Evolutionary conservation across 2,797 vertebrate genomes (phyloP), one percentile per base, ranked within the genome.

Genomic region (Poecile montanus): DNA sequence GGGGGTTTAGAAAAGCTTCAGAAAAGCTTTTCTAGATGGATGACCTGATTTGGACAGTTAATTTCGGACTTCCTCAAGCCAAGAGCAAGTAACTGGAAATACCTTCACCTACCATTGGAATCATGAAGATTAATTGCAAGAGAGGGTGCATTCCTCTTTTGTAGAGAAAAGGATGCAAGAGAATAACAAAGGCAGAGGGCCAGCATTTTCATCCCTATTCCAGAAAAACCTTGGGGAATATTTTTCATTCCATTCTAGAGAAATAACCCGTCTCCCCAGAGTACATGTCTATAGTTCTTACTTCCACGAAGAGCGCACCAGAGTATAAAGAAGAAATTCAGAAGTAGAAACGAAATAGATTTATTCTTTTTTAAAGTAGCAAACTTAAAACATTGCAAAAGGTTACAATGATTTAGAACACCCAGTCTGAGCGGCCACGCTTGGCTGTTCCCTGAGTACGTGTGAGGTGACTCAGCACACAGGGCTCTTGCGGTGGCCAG

Each of bases 391-490:
- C 86, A 94, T 88, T 71, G 91, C 10, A 1, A 96, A 97, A 97
- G 95, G 96, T 97, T 96, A 96, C 93, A 93, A 97, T 96, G 97
- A 97, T 97, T 97, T 97, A 97, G 92, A 92, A 72, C 91, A 95
- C 81, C 91, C 67, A 85, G 89, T 88, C 82, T 88, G 79, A 88
- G 80, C 6, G 4, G 96, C 89, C 91, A 97, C 75, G 93, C 96
- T 97, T 95, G 95, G 81, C 86, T 97, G 97, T 96, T 94, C 94
- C 83, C 92, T 0, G 76, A 74, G 56, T 93, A 96, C 79, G 89
- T 97, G 96, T 65, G 95, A 95, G 95, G 94, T 96, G 94, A 96
- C 79, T 95, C 93, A 71, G 58, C 73, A 57, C 91, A 91, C 53
- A 53, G 23, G 75, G 76, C 67, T 92, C 56, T 67, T 32, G 51